Percentiles rank a stretch among this genome's conserved stretches.
Conservation (phyloP, 2,797 vertebrate genomes). For the Pempheris klunzingeri region DNA sequence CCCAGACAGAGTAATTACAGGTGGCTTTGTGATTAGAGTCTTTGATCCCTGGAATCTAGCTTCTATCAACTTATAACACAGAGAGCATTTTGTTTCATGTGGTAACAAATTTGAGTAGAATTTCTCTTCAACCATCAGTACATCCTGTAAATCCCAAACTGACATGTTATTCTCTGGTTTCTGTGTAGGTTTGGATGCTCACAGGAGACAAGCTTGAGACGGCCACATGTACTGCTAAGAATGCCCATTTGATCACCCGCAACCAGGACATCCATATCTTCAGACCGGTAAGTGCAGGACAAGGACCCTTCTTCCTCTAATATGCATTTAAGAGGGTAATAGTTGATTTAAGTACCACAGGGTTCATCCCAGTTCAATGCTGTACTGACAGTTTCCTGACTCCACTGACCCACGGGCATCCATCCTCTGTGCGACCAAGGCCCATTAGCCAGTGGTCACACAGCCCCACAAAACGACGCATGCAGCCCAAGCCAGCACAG, state of each 20-base stretch:
- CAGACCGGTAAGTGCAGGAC: conserved; percentile 88
- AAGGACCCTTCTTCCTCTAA: conserved; percentile 6
- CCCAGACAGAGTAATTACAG: background rate
- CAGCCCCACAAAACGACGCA: conserved; percentile 43
- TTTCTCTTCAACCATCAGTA: background rate
- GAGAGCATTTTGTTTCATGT: background rate
- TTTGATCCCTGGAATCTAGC: conserved; percentile 2
- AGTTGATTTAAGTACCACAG: conserved; percentile 23
- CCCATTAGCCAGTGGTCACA: conserved; percentile 48
- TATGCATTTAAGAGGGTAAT: conserved; percentile 26
- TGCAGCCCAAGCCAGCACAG: conserved; percentile 51
- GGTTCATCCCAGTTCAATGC: conserved; percentile 50
- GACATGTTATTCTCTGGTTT: conserved; percentile 21
- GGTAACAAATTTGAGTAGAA: background rate
- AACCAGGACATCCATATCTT: conserved; percentile 98
- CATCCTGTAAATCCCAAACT: background rate
- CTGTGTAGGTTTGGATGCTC: conserved; percentile 96
- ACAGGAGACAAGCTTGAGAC: conserved; percentile 98
- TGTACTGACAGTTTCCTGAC: conserved; percentile 47
- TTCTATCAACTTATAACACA: background rate
- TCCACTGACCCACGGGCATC: conserved; percentile 32
- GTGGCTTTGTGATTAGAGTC: background rate
- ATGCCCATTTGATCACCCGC: conserved; percentile 96
- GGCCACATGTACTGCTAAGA: conserved; percentile 97
- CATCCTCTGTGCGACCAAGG: conserved; percentile 36